These are phyloP conservation scores for Caenorhabditis wallacei DNA, from an alignment of 2,888 invertebrate genomes.

Conservation along the genomic window DNA sequence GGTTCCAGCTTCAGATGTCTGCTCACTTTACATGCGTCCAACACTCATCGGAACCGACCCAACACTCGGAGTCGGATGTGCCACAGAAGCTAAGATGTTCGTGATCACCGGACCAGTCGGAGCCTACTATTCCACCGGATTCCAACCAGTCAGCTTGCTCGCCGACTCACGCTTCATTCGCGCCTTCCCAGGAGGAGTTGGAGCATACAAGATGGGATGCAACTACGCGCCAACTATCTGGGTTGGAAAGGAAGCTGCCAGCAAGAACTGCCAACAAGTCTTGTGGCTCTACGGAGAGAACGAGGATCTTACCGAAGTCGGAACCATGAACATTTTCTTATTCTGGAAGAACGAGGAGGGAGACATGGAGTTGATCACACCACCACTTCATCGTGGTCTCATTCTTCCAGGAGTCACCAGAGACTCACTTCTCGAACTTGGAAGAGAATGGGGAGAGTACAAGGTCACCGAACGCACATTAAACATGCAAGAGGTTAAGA, in stretches of 20 bases:
- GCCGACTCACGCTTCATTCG: slow-evolving; percentile 92
- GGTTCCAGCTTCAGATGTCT: slow-evolving; percentile 92
- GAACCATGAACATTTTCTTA: slow-evolving; percentile 98
- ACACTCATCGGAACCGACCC: slow-evolving; percentile 97
- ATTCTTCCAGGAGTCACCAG: slow-evolving; percentile 97
- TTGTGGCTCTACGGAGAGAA: slow-evolving; percentile 96
- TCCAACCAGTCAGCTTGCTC: slow-evolving; percentile 86
- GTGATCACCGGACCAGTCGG: slow-evolving; percentile 95
- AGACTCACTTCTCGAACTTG: slow-evolving; percentile 90
- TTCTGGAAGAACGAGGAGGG: slow-evolving; percentile 92
- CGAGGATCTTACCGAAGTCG: slow-evolving; percentile 96
- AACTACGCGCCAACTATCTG: slow-evolving; percentile 86
- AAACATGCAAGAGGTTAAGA: slow-evolving; percentile 90
- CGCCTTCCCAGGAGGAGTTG: slow-evolving; percentile 93
- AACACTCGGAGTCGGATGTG: slow-evolving; percentile 92
- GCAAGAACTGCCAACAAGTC: slow-evolving; percentile 87
- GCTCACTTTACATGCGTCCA: slow-evolving; percentile 96
- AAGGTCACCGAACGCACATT: slow-evolving; percentile 90
- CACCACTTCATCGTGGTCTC: slow-evolving; percentile 91
- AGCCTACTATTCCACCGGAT: slow-evolving; percentile 89
- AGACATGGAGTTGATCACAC: slow-evolving; percentile 94
- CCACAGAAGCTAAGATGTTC: slow-evolving; percentile 93
- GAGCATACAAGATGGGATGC: slow-evolving; percentile 94
- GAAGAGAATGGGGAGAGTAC: slow-evolving; percentile 89
- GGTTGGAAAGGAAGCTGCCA: slow-evolving; percentile 87